Evolutionary conservation across 2,113 vertebrate genomes (phyloP), one percentile per base, ranked within the genome.

Genomic region (Chloropsis hardwickii): DNA sequence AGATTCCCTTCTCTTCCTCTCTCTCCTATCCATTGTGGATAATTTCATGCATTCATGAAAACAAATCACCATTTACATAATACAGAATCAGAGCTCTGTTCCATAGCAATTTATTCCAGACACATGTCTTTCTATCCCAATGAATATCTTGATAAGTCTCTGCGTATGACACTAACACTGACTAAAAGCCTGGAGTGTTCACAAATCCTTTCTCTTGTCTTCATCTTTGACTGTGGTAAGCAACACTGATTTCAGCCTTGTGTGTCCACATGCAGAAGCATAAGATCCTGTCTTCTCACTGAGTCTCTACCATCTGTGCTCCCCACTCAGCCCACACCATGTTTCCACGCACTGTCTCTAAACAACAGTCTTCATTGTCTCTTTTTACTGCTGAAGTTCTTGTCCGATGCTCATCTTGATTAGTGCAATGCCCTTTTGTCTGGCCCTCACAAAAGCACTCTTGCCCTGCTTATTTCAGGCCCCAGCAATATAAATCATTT

Each of bases 401-500:
- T 57, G 70, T 91, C 73, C 29, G 5, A 58, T 2, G 4, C 64
- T 94, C 86, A 47, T 96, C 94, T 86, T 2, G 11, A 93, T 92
- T 54, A 97, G 76, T 0, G 67, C 90, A 83, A 25, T 87, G 90
- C 51, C 92, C 84, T 93, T 88, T 95, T 73, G 93, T 85, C 91
- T 61, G 78, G 81, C 79, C 74, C 53, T 66, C 93, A 92, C 87
- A 88, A 95, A 95, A 88, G 64, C 87, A 21, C 66, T 27, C 79
- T 94, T 94, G 74, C 87, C 87, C 93, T 70, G 79, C 87, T 96
- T 74, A 70, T 82, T 96, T 95, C 6, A 9, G 83, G 74, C 39
- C 58, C 50, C 58, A n/a, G 93, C 90, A 80, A 94, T 87, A 95
- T 94, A 95, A 95, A 97, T 95, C 87, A 95, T 94, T 88, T 96